phyloP scores from a whole-genome alignment of 2,113 vertebrate species.

The Fregata magnificens region DNA sequence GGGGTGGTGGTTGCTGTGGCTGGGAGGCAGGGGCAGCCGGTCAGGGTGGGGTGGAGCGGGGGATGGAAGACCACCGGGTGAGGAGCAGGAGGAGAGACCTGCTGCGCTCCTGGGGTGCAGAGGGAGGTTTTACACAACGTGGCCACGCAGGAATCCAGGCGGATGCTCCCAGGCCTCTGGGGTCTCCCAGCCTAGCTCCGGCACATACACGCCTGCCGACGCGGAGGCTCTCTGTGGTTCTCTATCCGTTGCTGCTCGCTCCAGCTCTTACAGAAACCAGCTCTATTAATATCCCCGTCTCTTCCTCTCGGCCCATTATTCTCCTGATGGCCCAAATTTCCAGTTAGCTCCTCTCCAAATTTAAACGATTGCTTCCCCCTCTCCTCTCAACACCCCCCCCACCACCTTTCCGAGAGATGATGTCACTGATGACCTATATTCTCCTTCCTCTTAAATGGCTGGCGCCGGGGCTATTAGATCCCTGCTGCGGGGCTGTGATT shows the following conservation, averaged over 20 bases:
- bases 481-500: conserved; percentile 56
- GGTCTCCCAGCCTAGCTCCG: background rate
- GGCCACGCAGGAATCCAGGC: background rate
- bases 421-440: conserved; percentile 50
- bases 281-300: conserved; percentile 53
- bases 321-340: conserved; percentile 59
- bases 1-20: background rate
- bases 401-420: conserved; percentile 53
- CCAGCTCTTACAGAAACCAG: conserved; percentile 47
- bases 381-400: background rate
- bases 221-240: background rate
- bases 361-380: conserved; percentile 25
- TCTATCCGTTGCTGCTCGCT: background rate
- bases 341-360: conserved; percentile 65
- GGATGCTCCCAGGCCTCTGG: background rate
- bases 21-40: background rate
- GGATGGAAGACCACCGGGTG: background rate
- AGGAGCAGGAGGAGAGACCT: background rate
- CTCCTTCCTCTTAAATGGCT: conserved; percentile 36
- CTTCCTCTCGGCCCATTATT: conserved; percentile 47
- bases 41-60: background rate
- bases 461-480: conserved; percentile 69
- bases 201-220: background rate
- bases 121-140: background rate
- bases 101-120: background rate